Evolutionary conservation across 2,888 invertebrate genomes (phyloP), one percentile per base, ranked within the genome.

Genomic region (Polymixis lichenea): DNA sequence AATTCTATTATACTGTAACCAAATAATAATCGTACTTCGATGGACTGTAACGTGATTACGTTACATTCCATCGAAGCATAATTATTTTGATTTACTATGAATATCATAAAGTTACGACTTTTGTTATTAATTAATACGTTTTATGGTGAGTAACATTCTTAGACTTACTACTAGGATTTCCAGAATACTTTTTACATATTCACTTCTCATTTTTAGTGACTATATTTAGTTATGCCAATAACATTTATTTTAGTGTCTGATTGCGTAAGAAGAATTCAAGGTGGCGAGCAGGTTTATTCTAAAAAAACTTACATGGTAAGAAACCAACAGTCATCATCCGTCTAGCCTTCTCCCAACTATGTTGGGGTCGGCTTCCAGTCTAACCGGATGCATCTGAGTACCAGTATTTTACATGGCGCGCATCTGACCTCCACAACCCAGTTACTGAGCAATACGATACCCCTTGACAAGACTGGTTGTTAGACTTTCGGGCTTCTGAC

Each of bases 181-280:
- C 4, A 53, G 22, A 9, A 4, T n/a, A 53, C 11, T 15, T 11
- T 25, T 65, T 25, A 46, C 28, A 28, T 61, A 46, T 62, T 7
- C 3, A 8, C 15, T 51, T 66, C 22, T 22, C 15, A 66, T 19
- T 8, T 6, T 51, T 22, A n/a, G 17, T 22, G 15, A 9, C 2
- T 9, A 32, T 15, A 9, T 28, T 49, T 13, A 51, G 32, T 53
- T 51, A 67, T 49, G 43, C 13, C 17, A 28, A 13, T n/a, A 22
- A 32, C 13, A 43, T 46, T 69, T 53, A 32, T 75, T 83, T 53
- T 19, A 83, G 82, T 69, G 8, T 61, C 28, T 2, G 22, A 81
- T 15, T 72, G 75, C 13, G 22, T 17, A 9, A 71, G 88, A 67
- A 84, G 87, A 73, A 88, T 88, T 51, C 75, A 64, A 49, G 75